A percentile compares a stretch with the other conserved stretches of the same genome.
phyloP scores from a whole-genome alignment of 1,140 invertebrate genomes.

The Doryteuthis pealeii region DNA sequence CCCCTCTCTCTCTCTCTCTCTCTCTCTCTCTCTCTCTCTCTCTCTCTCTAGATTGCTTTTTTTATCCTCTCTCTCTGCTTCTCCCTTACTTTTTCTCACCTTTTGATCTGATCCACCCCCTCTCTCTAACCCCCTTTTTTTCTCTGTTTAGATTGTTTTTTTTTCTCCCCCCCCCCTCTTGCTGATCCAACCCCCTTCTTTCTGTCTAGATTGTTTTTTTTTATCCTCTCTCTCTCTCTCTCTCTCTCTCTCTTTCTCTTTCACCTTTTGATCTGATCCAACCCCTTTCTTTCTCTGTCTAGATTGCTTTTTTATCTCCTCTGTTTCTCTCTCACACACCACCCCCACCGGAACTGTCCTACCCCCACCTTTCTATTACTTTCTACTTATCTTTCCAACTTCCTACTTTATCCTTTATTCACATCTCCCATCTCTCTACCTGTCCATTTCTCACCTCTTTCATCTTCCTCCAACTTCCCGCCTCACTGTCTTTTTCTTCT shows the following conservation, averaged over 20 bases:
- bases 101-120: background rate
- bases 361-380: background rate
- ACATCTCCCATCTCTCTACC: no score
- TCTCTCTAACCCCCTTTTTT: background rate
- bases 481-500: no score
- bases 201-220: background rate
- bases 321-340: background rate
- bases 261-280: background rate
- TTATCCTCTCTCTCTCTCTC: background rate
- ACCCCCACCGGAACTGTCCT: background rate
- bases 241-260: background rate
- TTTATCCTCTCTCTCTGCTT: background rate
- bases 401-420: background rate
- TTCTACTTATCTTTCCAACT: background rate
- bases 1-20: background rate
- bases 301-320: background rate
- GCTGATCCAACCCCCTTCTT: background rate
- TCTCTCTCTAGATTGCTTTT: background rate
- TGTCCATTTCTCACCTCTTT: background rate
- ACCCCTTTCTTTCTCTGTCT: background rate
- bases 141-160: background rate
- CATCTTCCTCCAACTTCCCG: no score
- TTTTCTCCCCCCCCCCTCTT: background rate
- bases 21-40: background rate
- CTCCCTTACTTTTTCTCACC: background rate